These are phyloP conservation scores for Drosophila simulans DNA, from an alignment of 1,140 invertebrate genomes.

Conservation along the genomic window DNA sequence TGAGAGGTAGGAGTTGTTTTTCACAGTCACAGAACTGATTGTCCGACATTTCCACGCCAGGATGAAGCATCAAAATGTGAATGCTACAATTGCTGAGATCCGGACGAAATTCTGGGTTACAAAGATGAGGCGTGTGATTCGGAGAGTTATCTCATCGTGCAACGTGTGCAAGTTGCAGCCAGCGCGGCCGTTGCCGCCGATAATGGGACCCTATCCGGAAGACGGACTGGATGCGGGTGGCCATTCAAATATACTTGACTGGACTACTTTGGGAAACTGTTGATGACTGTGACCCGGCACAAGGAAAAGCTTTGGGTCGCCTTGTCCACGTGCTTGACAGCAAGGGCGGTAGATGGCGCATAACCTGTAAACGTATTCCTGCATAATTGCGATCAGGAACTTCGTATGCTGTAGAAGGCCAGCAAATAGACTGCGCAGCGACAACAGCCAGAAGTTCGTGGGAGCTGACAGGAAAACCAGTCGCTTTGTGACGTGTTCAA, in stretches of 20 bases:
- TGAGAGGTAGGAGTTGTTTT: too few species aligned
- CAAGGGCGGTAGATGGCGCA: constrained; percentile 11
- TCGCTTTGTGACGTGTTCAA: constrained; percentile 19
- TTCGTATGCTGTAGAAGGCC: too few species aligned
- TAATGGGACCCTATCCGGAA: too few species aligned
- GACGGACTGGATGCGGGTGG: too few species aligned
- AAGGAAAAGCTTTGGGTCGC: constrained; percentile 13
- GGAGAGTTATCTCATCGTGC: not conserved
- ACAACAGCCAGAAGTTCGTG: too few species aligned
- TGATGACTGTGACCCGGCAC: constrained; percentile 4
- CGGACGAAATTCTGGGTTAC: constrained; percentile 13
- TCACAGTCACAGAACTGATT: constrained; percentile 3
- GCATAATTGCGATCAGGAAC: too few species aligned
- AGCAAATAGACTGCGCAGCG: too few species aligned
- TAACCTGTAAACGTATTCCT: constrained; percentile 17
- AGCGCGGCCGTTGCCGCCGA: not conserved
- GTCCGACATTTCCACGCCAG: not conserved
- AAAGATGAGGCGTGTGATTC: not conserved
- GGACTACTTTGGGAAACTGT: constrained; percentile 6
- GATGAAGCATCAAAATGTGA: constrained; percentile 19
- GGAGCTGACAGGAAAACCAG: too few species aligned
- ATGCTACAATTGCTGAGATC: constrained; percentile 22
- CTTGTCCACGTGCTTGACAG: constrained; percentile 13
- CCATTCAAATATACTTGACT: too few species aligned
- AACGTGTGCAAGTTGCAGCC: not conserved